Conservation (phyloP, 2,113 vertebrate species). For the Paramisgurnus dabryanus region DNA sequence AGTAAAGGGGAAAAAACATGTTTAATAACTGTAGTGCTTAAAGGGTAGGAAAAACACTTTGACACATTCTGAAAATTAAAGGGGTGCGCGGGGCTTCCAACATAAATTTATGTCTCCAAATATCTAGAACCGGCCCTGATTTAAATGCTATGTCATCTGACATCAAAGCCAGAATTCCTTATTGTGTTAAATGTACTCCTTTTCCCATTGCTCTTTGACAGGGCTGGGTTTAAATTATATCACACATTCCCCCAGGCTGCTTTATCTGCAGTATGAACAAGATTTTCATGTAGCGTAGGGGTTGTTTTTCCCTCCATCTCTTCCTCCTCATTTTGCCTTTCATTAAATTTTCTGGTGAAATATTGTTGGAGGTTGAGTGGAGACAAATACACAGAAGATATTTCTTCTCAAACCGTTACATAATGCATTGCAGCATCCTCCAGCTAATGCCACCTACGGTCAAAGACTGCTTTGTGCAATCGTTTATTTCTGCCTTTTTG, state of each 20-base stretch:
- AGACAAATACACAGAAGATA: not conserved
- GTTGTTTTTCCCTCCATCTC: constrained; percentile 23
- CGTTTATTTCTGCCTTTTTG: not conserved
- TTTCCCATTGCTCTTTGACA: not conserved
- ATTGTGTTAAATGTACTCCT: not conserved
- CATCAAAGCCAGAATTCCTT: too few relatives aligned
- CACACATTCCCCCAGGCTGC: constrained; percentile 27
- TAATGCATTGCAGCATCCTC: not conserved
- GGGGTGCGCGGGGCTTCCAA: too few relatives aligned
- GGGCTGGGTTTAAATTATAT: not conserved
- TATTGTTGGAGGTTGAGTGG: not conserved
- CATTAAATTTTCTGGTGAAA: not conserved
- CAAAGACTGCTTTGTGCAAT: not conserved
- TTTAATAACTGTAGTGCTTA: too few relatives aligned
- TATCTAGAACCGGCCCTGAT: too few relatives aligned
- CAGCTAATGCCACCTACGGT: not conserved
- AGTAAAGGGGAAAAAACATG: too few relatives aligned
- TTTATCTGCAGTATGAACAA: constrained; percentile 51
- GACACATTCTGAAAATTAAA: too few relatives aligned
- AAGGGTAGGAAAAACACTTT: too few relatives aligned
- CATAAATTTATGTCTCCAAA: too few relatives aligned
- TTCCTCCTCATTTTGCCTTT: not conserved
- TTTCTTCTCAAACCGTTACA: not conserved
- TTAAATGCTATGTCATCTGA: too few relatives aligned
- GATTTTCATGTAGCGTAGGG: constrained; percentile 15